Percentiles rank a stretch among this genome's conserved stretches.
Evolutionary conservation across 2,113 vertebrate genomes (phyloP).

Genomic region (Amblyornis subalaris): DNA sequence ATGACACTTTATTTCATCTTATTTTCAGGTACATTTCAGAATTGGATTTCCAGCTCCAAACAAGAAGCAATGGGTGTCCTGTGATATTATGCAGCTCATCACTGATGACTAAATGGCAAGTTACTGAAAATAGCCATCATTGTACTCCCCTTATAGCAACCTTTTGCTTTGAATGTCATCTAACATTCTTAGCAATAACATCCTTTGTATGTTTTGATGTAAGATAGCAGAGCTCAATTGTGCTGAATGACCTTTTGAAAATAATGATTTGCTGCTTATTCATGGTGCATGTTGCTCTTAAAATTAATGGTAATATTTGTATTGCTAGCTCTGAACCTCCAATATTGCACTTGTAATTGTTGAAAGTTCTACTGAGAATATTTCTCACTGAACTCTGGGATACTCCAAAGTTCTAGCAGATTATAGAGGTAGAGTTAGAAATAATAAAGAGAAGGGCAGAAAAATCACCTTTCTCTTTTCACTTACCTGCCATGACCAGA

Average conservation of each 20-base stretch:
- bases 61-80: not conserved
- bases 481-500: not conserved
- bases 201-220: not conserved
- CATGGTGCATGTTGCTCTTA: not conserved
- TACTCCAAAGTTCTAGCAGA: not conserved
- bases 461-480: not conserved
- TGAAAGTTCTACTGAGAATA: not conserved
- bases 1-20: not conserved
- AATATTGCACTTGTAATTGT: not conserved
- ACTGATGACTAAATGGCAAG: slow-evolving; percentile 31
- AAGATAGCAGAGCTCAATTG: slow-evolving; percentile 26
- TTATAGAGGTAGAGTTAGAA: not conserved
- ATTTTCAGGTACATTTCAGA: not conserved
- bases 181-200: not conserved
- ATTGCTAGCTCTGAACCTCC: not conserved
- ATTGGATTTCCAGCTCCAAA: not conserved
- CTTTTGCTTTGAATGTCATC: slow-evolving; percentile 15
- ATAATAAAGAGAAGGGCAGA: not conserved
- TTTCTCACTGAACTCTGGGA: not conserved
- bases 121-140: not conserved
- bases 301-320: not conserved
- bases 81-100: not conserved
- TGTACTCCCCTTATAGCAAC: not conserved
- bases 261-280: slow-evolving; percentile 40
- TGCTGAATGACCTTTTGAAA: slow-evolving; percentile 39